Evolutionary conservation across 2,113 vertebrate species (phyloP).

Genomic region (Microcebus griseorufus): DNA sequence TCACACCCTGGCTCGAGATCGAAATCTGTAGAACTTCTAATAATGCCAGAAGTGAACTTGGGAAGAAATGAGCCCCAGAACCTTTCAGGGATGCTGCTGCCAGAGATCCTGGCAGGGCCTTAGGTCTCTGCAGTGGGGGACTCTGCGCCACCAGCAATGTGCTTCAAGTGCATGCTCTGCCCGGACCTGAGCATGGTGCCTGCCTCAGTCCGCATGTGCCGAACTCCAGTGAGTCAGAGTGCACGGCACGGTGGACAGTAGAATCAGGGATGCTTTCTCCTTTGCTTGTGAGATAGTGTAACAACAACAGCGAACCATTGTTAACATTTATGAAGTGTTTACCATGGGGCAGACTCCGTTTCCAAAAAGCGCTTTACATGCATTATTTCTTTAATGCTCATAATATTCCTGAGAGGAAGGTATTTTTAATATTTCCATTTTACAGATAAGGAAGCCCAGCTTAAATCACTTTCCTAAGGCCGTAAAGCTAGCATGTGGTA

Average conservation of each 20-base stretch:
- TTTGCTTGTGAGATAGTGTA: neutral
- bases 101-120: neutral
- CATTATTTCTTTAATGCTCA: neutral
- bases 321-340: too few relatives aligned
- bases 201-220: neutral
- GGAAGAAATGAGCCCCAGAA: neutral
- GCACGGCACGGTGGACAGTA: neutral
- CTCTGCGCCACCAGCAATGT: neutral
- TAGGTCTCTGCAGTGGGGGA: neutral
- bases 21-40: neutral
- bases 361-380: neutral
- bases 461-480: neutral
- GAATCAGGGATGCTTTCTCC: neutral
- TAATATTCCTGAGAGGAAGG: neutral
- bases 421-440: conserved; percentile 4
- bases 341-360: too few relatives aligned
- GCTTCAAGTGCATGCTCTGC: neutral
- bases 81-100: neutral
- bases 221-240: neutral
- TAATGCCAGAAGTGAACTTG: neutral
- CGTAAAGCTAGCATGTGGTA: neutral
- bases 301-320: neutral
- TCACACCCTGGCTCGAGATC: neutral
- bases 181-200: neutral
- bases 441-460: neutral